phyloP scores from a whole-genome alignment of 2,797 vertebrate species.

The Smutsia temminckii region DNA sequence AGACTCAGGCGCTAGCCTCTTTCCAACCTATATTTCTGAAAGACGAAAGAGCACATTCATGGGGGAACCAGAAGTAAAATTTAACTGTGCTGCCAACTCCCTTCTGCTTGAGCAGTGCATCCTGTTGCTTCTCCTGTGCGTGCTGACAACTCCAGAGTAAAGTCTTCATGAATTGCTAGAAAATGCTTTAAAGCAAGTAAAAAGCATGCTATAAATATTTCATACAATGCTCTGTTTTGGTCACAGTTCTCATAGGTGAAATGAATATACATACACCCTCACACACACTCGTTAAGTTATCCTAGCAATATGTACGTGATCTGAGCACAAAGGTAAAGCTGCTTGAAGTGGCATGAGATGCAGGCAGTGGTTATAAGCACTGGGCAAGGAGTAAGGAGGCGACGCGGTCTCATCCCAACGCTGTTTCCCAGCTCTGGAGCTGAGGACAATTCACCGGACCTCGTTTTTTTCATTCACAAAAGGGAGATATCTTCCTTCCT shows the following conservation, averaged over 20 bases:
- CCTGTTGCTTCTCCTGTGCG: not conserved
- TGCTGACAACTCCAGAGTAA: not conserved
- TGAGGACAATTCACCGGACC: not conserved
- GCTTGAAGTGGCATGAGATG: not conserved
- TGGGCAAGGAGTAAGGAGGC: not conserved
- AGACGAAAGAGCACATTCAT: not conserved
- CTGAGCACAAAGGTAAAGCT: not conserved
- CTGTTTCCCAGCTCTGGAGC: not conserved
- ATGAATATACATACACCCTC: not conserved
- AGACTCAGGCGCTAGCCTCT: not conserved
- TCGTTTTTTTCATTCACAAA: not conserved
- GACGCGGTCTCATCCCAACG: rapidly evolving
- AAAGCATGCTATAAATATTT: not conserved
- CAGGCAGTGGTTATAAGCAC: rapidly evolving
- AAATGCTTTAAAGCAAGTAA: not conserved
- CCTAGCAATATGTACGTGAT: rapidly evolving
- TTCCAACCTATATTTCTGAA: not conserved
- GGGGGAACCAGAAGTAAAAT: not conserved
- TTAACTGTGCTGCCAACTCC: not conserved
- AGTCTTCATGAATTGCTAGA: not conserved
- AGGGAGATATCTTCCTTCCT: not conserved
- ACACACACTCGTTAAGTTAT: not conserved
- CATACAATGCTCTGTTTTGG: not conserved
- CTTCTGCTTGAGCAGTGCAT: not conserved
- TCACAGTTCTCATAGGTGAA: not conserved